Conservation (phyloP, 2,113 vertebrate genomes). For the Nettapus auritus region DNA sequence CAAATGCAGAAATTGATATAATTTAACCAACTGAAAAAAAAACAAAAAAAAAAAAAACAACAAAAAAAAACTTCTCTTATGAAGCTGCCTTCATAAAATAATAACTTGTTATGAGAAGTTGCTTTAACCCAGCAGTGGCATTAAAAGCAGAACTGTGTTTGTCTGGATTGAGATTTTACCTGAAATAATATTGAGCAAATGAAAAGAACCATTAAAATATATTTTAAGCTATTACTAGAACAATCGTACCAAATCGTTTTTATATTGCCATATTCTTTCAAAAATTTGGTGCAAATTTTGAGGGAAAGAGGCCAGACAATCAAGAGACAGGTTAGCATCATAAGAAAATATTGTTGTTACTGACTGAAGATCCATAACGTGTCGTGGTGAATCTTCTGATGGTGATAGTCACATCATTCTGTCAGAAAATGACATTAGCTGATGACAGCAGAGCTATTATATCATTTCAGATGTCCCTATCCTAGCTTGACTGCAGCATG, state of each 20-base stretch:
- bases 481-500: neutral
- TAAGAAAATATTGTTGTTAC: neutral
- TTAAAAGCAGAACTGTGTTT: slow-evolving; percentile 62
- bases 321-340: neutral
- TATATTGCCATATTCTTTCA: slow-evolving; percentile 58
- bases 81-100: slow-evolving; percentile 56
- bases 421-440: neutral
- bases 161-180: slow-evolving; percentile 53
- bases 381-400: neutral
- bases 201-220: slow-evolving; percentile 73
- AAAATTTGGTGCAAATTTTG: slow-evolving; percentile 49
- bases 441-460: neutral
- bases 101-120: slow-evolving; percentile 55
- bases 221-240: slow-evolving; percentile 55
- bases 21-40: slow-evolving; percentile 44
- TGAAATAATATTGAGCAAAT: slow-evolving; percentile 68
- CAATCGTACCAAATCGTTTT: slow-evolving; percentile 65
- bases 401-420: neutral
- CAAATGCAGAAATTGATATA: slow-evolving; percentile 58
- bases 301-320: neutral
- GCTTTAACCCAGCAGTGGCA: slow-evolving; percentile 30
- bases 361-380: neutral
- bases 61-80: neutral
- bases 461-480: neutral
- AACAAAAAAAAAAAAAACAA: slow-evolving; percentile 47